These are phyloP conservation scores for Mirza zaza DNA, from an alignment of 2,113 vertebrate genomes.

Conservation along the genomic window DNA sequence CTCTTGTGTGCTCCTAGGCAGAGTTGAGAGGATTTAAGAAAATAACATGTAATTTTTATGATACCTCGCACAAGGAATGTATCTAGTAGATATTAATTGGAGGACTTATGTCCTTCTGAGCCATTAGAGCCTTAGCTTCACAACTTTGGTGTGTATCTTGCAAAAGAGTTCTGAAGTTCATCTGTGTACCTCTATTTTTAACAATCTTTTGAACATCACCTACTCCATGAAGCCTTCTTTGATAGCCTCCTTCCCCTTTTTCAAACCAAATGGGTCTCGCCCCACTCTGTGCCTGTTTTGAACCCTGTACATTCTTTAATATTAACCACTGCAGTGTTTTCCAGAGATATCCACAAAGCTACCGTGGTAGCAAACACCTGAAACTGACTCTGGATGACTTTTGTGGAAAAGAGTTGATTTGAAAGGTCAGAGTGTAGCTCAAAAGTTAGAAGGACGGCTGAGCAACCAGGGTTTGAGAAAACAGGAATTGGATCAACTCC, in stretches of 20 bases:
- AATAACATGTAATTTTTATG: background rate
- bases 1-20: background rate
- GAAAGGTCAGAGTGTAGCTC: background rate
- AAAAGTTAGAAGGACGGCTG: too few relatives aligned
- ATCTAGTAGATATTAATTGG: background rate
- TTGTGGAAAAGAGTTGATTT: background rate
- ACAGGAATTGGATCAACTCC: accelerated
- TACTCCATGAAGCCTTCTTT: background rate
- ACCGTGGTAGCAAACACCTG: background rate
- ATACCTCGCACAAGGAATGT: accelerated
- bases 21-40: background rate
- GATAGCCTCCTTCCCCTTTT: background rate
- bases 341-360: background rate
- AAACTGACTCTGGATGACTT: background rate
- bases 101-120: too few relatives aligned
- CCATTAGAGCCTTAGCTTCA: background rate
- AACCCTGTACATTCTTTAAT: background rate
- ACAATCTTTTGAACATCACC: background rate
- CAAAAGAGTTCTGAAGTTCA: background rate
- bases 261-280: background rate
- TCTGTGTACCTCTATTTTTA: accelerated
- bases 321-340: background rate
- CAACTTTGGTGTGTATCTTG: background rate
- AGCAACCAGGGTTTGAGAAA: background rate
- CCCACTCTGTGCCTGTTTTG: background rate